Conservation (phyloP, 1,140 invertebrate genomes). For the Camponotus floridanus region DNA sequence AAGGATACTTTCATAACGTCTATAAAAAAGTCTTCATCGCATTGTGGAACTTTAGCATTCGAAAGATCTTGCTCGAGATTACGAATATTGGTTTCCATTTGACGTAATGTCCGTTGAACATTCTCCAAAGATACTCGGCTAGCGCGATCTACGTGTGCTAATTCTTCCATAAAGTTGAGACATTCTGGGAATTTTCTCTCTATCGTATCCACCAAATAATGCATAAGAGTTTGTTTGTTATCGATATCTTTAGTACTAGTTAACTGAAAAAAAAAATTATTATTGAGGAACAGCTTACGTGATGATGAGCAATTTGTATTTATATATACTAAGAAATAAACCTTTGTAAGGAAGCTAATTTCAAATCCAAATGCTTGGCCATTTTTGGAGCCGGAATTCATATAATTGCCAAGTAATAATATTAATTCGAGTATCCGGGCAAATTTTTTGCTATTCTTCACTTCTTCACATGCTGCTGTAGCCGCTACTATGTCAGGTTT, state of each 20-base stretch:
- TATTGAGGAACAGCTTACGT: background rate
- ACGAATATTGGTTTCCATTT: conserved; percentile 95
- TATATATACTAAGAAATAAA: conserved; percentile 78
- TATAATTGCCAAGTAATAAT: conserved; percentile 96
- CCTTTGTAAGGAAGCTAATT: conserved; percentile 97
- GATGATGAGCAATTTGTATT: background rate
- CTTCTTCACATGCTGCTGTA: conserved; percentile 98
- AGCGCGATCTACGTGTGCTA: conserved; percentile 94
- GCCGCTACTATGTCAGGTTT: conserved; percentile 98
- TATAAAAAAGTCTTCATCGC: conserved; percentile 93
- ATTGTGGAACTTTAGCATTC: conserved; percentile 92
- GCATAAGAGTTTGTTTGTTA: conserved; percentile 96
- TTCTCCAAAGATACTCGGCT: conserved; percentile 94
- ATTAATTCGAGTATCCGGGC: conserved; percentile 96
- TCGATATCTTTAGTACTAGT: conserved; percentile 97
- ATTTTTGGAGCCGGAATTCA: conserved; percentile 97
- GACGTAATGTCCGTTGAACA: conserved; percentile 93
- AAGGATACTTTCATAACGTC: conserved; percentile 94
- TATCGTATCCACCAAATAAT: conserved; percentile 96
- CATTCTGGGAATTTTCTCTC: conserved; percentile 96
- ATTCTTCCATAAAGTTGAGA: conserved; percentile 94
- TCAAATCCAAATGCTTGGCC: conserved; percentile 98
- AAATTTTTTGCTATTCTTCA: conserved; percentile 96
- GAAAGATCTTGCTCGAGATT: conserved; percentile 95
- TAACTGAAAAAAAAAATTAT: conserved; percentile 87